Evolutionary conservation across 2,888 invertebrate species (phyloP).

Genomic region (Aporophyla lueneburgensis): DNA sequence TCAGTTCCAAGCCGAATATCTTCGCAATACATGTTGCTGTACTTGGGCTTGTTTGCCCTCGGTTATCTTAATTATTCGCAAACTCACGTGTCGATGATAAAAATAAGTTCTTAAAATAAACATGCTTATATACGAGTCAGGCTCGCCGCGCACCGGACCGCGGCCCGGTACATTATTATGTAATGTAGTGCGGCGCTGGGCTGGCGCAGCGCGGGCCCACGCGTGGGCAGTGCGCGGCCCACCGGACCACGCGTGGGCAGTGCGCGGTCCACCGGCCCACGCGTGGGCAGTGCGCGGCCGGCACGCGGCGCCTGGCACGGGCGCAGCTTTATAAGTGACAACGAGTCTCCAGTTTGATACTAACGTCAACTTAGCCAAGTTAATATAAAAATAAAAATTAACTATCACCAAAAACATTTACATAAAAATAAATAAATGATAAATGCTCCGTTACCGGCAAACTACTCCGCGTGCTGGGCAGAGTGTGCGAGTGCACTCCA

Average conservation of each 20-base stretch:
- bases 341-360: slow-evolving; percentile 7
- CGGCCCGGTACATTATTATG: not conserved
- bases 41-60: slow-evolving; percentile 14
- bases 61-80: slow-evolving; percentile 46
- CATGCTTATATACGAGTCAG: slow-evolving; percentile 12
- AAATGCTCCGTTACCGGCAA: slow-evolving; percentile 71
- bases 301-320: not conserved
- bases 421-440: slow-evolving; percentile 69
- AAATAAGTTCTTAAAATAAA: slow-evolving; percentile 58
- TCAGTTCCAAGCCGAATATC: not conserved
- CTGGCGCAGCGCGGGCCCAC: too few species aligned
- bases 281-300: not conserved
- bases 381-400: slow-evolving; percentile 66
- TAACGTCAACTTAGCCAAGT: slow-evolving; percentile 56
- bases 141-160: not conserved
- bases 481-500: not conserved
- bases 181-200: too few species aligned
- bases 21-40: slow-evolving; percentile 21
- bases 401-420: slow-evolving; percentile 66
- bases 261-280: not conserved
- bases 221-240: not conserved
- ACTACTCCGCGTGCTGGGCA: slow-evolving; percentile 18
- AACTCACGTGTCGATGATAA: slow-evolving; percentile 48
- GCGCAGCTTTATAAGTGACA: not conserved
- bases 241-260: too few species aligned